Base-by-base conservation (phyloP, 2,888 invertebrate genomes). In the Amphipyra tragopoginis region DNA sequence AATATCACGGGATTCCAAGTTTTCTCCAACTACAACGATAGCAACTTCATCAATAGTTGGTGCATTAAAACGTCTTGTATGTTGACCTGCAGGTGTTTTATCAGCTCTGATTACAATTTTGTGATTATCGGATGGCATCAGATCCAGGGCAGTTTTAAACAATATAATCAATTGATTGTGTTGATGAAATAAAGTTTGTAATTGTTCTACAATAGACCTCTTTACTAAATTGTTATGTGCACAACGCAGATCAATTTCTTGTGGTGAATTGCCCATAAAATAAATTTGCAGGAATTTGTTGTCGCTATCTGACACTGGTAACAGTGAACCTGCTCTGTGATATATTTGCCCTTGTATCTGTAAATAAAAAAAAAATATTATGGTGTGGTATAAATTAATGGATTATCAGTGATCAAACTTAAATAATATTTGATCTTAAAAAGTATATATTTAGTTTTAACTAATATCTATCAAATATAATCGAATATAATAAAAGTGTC, bases 51-150 rank as follows among this genome's bases (percentile, higher is more conserved):
- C 68, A 13, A 80, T 73, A 21, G 73, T 72, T 53, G 83, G 82
- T 40, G 85, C 75, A 80, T 85, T 82, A 68, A 81, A 84, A 55
- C 76, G 59, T 57, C 80, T 47, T 39, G 71, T n/a, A 59, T 82
- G 82, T 76, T 77, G 59, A 14, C 76, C 82, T 7, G 69, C 75
- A 73, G 83, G 81, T 15, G 73, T 59, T 50, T 78, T 80, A 73
- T 84, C 81, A n/a, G 83, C 82, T 77, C 73, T 75, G 53, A 83
- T 83, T 0, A 81, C 72, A 78, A 83, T 73, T 71, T 81, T 83
- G 67, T 81, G 77, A 63, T 66, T 70, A 74, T 82, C 80, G 0
- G 69, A 77, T 79, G 79, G 80, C 80, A 82, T 80, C 15, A 34
- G 66, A 44, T 83, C 82, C 21, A 83, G 10, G 5, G 82, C 80